phyloP scores from a whole-genome alignment of 35 echinoderm and acorn worm genomes.

The Acanthaster planci region DNA sequence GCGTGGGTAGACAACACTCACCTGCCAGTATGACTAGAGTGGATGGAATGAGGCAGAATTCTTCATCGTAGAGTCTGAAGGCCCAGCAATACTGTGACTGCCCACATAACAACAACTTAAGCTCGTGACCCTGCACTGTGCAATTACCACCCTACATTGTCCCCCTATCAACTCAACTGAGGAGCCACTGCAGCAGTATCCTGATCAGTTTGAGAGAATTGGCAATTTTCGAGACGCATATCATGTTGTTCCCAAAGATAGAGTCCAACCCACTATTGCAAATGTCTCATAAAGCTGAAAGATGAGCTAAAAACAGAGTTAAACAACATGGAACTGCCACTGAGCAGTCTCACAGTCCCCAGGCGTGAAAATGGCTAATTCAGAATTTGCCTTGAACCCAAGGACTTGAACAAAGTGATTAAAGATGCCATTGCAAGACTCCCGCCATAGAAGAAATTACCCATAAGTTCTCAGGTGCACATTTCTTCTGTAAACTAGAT shows the following conservation, averaged over 20 bases:
- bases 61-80: too few relatives aligned
- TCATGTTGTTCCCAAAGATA: too few relatives aligned
- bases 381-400: slow-evolving; percentile 59
- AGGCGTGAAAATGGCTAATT: slow-evolving; percentile 53
- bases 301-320: background rate
- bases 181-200: background rate
- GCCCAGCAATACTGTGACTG: too few relatives aligned
- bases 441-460: slow-evolving; percentile 8
- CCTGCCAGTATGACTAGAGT: too few relatives aligned
- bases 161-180: background rate
- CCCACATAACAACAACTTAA: background rate
- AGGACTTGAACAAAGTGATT: slow-evolving; percentile 50
- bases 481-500: too few relatives aligned
- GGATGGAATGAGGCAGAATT: too few relatives aligned
- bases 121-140: slow-evolving; percentile 12
- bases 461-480: background rate
- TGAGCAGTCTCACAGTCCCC: slow-evolving; percentile 34
- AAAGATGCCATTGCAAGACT: background rate
- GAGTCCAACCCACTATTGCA: background rate
- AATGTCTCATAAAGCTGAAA: background rate
- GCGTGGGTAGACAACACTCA: too few relatives aligned
- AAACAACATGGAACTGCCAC: background rate
- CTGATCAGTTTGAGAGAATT: slow-evolving; percentile 12
- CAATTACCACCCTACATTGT: background rate
- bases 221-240: background rate